Conservation (phyloP, 2,888 invertebrate species). For the Arctia plantaginis region DNA sequence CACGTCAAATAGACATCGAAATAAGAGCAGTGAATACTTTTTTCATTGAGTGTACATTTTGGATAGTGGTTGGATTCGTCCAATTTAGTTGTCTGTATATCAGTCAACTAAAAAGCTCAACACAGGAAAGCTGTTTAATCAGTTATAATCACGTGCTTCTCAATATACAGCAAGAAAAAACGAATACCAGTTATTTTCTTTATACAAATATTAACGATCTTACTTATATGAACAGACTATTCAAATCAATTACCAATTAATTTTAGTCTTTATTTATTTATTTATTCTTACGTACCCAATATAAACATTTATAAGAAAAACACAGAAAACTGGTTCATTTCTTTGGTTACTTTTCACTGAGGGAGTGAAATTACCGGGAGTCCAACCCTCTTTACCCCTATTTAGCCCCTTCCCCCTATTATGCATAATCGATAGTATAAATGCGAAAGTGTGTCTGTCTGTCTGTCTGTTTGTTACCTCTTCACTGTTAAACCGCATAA, state of each 20-base stretch:
- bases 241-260: neutral
- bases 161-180: neutral
- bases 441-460: no score
- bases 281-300: no score
- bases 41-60: slow-evolving; percentile 55
- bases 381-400: neutral
- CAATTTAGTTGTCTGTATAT: slow-evolving; percentile 3
- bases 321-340: no score
- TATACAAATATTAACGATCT: no score
- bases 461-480: no score
- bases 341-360: neutral
- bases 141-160: neutral
- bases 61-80: slow-evolving; percentile 35
- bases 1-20: slow-evolving; percentile 79
- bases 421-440: no score
- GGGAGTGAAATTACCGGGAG: neutral
- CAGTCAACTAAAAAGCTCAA: neutral
- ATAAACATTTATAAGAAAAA: no score
- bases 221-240: neutral
- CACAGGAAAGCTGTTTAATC: neutral
- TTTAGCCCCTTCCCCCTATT: no score
- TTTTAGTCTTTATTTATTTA: no score
- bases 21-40: slow-evolving; percentile 70
- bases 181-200: neutral
- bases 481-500: no score